Base-by-base conservation (phyloP, 2,797 vertebrate genomes). In the Malacoraja senta region DNA sequence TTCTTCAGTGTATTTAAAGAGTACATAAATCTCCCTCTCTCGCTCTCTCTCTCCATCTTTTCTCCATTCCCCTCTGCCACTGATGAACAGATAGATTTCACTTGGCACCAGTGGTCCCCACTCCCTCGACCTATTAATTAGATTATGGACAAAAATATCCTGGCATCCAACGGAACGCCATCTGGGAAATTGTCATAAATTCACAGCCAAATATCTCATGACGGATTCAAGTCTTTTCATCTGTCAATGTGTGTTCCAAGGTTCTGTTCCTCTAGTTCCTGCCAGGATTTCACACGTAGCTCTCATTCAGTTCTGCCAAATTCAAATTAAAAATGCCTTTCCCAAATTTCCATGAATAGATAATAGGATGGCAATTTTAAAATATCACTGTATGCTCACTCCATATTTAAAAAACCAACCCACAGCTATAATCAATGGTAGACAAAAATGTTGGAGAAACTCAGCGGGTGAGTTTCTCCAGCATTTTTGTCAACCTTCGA, bases 191-290 rank as follows among this genome's bases (percentile, higher is more conserved):
- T 15, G 8, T 68, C 17, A 68, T 29, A 35, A 63, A 32, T 88
- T 88, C 84, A 35, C 8, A 88, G 32, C 15, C 84, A 88, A 88
- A 68, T 68, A 21, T 65, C n/a, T 68, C 84, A 68, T 32, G 32
- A 88, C 65, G 84, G n/a, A 88, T 68, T 88, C 84, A 68, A 68
- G 32, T 35, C 84, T n/a, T 8, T 88, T 88, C 84, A 88, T 63
- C 63, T 68, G 84, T 88, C 84, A 88, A 35, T 29, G 58, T 63
- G 13, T 9, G 17, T 68, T 88, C 61, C 63, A 88, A 32, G 19
- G 17, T 35, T 88, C 63, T 32, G 17, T 68, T 88, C 17, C n/a
- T 88, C n/a, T 68, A 65, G 63, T 68, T 88, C 63, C 84, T 88
- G 84, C 35, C 84, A 88, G 84, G 63, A 88, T 35, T 88, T 35